Conservation (phyloP, 1,140 invertebrate species). For the Teleopsis dalmanni region DNA sequence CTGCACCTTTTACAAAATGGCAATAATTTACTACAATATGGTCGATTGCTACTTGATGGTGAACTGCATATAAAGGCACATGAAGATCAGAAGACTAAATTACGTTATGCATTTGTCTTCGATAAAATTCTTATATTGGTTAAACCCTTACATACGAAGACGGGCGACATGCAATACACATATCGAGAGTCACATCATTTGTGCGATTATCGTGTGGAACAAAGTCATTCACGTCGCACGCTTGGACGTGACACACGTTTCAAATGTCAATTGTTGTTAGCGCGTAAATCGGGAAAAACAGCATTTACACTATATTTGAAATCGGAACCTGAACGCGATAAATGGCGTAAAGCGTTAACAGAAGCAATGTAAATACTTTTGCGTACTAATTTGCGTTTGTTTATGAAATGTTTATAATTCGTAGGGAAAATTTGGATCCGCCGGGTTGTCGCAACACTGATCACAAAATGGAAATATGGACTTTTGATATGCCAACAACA, state of each 20-base stretch:
- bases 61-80: conserved; percentile 89
- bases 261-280: conserved; percentile 75
- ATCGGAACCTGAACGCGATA: conserved; percentile 76
- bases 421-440: conserved; percentile 82
- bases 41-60: conserved; percentile 82
- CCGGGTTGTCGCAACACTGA: conserved; percentile 66
- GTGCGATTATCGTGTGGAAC: conserved; percentile 80
- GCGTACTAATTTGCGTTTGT: not conserved
- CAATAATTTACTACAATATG: conserved; percentile 78
- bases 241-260: conserved; percentile 64
- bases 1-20: conserved; percentile 68
- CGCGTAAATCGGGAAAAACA: conserved; percentile 70
- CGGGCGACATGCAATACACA: conserved; percentile 77
- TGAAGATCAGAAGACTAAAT: conserved; percentile 75
- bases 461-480: conserved; percentile 80
- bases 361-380: conserved; percentile 69
- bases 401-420: conserved; percentile 17
- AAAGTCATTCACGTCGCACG: conserved; percentile 55
- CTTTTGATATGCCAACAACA: conserved; percentile 72
- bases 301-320: conserved; percentile 87
- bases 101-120: conserved; percentile 92
- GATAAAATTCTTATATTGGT: conserved; percentile 94
- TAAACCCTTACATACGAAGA: conserved; percentile 72
- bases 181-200: conserved; percentile 80
- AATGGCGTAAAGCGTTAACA: conserved; percentile 87